A percentile compares a stretch with the other conserved stretches of the same genome.
Conservation (phyloP, 2,888 invertebrate genomes). For the Branchipolynoe longqiensis region DNA sequence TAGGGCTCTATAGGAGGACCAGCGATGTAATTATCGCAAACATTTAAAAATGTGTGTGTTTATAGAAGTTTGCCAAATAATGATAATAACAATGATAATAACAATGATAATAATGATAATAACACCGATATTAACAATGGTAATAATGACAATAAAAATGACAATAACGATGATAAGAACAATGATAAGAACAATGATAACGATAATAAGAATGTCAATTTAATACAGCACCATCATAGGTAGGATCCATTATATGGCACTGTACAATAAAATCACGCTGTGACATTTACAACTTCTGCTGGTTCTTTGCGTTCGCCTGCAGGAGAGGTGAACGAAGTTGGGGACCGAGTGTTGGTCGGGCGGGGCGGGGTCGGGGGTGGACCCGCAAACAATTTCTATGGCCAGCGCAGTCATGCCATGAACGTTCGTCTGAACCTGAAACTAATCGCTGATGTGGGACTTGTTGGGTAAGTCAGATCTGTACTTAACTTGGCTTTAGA, state of each 20-base stretch:
- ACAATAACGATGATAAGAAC: too few relatives aligned
- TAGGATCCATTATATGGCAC: too few relatives aligned
- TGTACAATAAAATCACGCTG: too few relatives aligned
- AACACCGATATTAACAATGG: neutral
- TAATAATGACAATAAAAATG: too few relatives aligned
- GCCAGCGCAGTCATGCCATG: slow-evolving; percentile 87
- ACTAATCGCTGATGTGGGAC: slow-evolving; percentile 95
- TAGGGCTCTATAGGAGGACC: too few relatives aligned
- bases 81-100: neutral
- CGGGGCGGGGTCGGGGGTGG: slow-evolving; percentile 89
- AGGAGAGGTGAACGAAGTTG: slow-evolving; percentile 77
- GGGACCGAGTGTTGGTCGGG: slow-evolving; percentile 75
- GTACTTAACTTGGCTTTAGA: too few relatives aligned
- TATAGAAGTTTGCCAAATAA: neutral
- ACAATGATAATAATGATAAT: neutral
- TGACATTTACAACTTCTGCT: too few relatives aligned
- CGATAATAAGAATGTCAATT: too few relatives aligned
- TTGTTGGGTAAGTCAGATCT: slow-evolving; percentile 88
- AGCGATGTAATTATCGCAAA: too few relatives aligned
- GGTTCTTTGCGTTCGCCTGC: too few relatives aligned
- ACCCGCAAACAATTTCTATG: slow-evolving; percentile 88
- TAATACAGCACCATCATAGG: too few relatives aligned
- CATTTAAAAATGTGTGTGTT: neutral
- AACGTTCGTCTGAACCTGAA: slow-evolving; percentile 92
- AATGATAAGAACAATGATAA: too few relatives aligned